A percentile compares a stretch with the other conserved stretches of the same genome.
Evolutionary conservation across 2,888 invertebrate genomes (phyloP).

Genomic region (Bellardia pandia): DNA sequence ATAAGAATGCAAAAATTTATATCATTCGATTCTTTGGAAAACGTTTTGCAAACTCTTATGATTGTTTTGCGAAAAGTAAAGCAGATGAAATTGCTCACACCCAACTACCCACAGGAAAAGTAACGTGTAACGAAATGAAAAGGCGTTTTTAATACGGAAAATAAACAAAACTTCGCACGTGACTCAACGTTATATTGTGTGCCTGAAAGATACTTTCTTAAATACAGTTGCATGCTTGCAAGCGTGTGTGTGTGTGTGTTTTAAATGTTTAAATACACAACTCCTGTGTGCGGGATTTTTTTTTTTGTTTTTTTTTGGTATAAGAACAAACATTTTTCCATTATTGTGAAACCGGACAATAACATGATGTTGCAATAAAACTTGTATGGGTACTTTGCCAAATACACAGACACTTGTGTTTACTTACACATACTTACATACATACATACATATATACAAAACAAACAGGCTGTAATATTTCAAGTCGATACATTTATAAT

Average conservation of each 20-base stretch:
- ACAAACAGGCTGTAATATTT: neutral
- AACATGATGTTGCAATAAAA: constrained; percentile 71
- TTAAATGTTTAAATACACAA: constrained; percentile 33
- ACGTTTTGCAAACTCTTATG: neutral
- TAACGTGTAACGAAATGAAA: constrained; percentile 76
- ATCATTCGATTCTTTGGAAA: constrained; percentile 32
- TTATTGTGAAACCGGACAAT: constrained; percentile 69
- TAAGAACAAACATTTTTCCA: constrained; percentile 57
- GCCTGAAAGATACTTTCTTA: constrained; percentile 33
- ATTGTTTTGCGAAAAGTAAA: neutral
- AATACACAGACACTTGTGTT: constrained; percentile 6
- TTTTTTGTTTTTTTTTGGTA: neutral
- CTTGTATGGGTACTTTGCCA: constrained; percentile 60
- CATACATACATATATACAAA: neutral
- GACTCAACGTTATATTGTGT: constrained; percentile 74
- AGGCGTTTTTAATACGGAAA: constrained; percentile 80
- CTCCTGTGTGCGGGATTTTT: constrained; percentile 5
- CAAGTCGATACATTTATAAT: neutral
- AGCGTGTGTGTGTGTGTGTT: neutral
- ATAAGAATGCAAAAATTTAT: constrained; percentile 36
- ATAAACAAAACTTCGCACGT: constrained; percentile 82
- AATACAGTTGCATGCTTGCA: constrained; percentile 10
- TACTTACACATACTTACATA: neutral
- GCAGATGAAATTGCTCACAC: neutral
- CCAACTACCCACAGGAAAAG: constrained; percentile 74